A percentile compares a stretch with the other conserved stretches of the same genome.
phyloP scores from a whole-genome alignment of 2,113 vertebrate genomes.

The Ovibos moschatus region DNA sequence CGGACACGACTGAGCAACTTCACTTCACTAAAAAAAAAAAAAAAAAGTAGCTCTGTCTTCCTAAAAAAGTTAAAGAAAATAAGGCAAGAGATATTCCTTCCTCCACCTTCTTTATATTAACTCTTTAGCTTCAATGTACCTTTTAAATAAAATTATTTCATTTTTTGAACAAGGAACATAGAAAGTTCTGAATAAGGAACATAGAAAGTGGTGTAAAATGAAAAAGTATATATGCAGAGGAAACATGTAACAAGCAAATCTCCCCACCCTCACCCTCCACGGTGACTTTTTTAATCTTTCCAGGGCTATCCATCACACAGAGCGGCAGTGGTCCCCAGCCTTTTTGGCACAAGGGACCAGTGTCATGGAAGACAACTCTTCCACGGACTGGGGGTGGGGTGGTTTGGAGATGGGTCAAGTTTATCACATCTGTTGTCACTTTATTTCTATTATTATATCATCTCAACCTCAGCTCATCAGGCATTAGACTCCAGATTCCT shows the following conservation, averaged over 20 bases:
- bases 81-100: neutral
- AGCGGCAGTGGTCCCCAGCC: too few species aligned
- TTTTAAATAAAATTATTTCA: neutral
- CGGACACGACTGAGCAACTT: too few species aligned
- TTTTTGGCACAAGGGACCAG: too few species aligned
- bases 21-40: too few species aligned
- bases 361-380: too few species aligned
- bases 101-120: neutral
- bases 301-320: too few species aligned
- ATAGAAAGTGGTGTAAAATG: neutral
- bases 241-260: neutral
- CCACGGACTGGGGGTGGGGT: too few species aligned
- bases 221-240: neutral
- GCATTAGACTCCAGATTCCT: neutral
- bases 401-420: too few species aligned
- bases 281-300: neutral
- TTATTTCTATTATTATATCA: neutral
- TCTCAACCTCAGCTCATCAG: neutral
- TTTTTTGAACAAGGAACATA: too few species aligned
- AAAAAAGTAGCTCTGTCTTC: neutral
- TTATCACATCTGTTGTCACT: too few species aligned
- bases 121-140: neutral
- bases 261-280: accelerated
- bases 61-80: neutral
- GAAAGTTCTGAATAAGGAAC: neutral